A percentile compares a stretch with the other conserved stretches of the same genome.
These are phyloP conservation scores for Pygoscelis adeliae DNA, from an alignment of 2,113 vertebrate genomes.

Conservation along the genomic window DNA sequence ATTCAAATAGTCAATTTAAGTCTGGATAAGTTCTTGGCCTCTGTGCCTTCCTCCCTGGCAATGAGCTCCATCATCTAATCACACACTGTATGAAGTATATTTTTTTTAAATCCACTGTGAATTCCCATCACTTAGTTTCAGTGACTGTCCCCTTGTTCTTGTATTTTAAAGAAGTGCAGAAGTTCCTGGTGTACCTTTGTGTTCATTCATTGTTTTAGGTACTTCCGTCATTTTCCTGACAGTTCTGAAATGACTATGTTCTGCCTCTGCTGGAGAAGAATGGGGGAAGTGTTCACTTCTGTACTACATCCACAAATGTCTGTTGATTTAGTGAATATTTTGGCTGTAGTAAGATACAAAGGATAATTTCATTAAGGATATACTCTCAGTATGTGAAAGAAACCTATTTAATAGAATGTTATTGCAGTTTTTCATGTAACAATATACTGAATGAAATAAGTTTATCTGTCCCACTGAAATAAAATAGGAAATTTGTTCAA, in stretches of 20 bases:
- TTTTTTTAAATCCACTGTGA: not conserved
- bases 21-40: not conserved
- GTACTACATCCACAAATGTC: not conserved
- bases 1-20: accelerated
- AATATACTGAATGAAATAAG: not conserved
- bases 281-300: not conserved
- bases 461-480: not conserved
- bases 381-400: not conserved
- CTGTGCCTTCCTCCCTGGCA: not conserved
- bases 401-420: conserved; percentile 14
- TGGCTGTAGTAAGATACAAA: not conserved
- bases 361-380: not conserved
- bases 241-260: not conserved
- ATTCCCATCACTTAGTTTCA: not conserved
- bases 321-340: not conserved
- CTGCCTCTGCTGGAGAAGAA: not conserved
- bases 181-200: not conserved
- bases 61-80: not conserved
- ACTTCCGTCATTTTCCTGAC: not conserved
- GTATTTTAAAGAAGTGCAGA: not conserved
- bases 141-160: not conserved
- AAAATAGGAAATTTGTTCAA: not conserved
- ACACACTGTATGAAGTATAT: not conserved
- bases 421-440: conserved; percentile 30
- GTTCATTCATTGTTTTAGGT: not conserved